Conservation (phyloP, 2,113 vertebrate genomes). For the Anolis carolinensis region DNA sequence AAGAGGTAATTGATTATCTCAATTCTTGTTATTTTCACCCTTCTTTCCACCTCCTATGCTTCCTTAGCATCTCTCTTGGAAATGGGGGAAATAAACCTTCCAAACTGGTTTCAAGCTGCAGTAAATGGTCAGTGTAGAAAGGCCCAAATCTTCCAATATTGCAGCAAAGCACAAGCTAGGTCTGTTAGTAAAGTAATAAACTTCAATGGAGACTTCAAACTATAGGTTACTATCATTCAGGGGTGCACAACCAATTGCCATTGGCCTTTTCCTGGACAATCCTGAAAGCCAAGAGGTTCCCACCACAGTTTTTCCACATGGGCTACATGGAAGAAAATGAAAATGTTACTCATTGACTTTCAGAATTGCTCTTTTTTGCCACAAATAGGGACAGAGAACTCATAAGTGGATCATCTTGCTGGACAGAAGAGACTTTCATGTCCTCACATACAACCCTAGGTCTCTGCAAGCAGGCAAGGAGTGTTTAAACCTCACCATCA, state of each 20-base stretch:
- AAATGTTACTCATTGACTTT: background rate
- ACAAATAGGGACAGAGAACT: background rate
- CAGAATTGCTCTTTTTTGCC: background rate
- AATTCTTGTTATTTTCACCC: no score
- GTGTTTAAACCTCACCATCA: background rate
- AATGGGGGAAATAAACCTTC: no score
- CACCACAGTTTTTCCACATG: background rate
- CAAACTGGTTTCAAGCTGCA: no score
- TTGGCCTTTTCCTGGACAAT: background rate
- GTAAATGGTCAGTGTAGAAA: no score
- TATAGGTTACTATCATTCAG: background rate
- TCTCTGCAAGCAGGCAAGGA: background rate
- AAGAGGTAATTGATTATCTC: no score
- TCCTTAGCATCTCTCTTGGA: no score
- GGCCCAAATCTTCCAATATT: background rate
- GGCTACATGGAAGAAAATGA: background rate
- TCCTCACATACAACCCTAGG: background rate
- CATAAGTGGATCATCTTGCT: background rate
- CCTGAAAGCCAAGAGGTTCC: background rate
- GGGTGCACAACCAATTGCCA: background rate
- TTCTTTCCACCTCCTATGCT: no score
- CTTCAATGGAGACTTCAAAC: background rate
- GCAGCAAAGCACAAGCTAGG: background rate
- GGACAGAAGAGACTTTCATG: background rate
- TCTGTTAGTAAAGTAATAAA: background rate